Conservation (phyloP, 2,888 invertebrate genomes). For the Lasioglossum calceatum region DNA sequence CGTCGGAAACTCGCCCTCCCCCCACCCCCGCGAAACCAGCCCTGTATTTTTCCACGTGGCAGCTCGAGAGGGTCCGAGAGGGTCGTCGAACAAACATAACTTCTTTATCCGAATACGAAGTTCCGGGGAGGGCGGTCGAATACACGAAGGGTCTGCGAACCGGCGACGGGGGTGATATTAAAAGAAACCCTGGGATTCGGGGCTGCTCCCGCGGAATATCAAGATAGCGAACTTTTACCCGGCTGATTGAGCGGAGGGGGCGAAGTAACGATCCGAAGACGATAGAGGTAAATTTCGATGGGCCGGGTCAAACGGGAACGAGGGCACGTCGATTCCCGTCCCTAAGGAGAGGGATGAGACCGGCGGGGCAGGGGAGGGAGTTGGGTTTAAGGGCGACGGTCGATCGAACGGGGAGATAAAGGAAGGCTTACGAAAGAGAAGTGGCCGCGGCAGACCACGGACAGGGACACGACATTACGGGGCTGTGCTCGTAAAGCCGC, state of each 20-base stretch:
- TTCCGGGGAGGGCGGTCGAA: not conserved
- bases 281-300: slow-evolving; percentile 20
- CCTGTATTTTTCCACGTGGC: slow-evolving; percentile 41
- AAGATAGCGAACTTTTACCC: not conserved
- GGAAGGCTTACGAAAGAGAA: slow-evolving; percentile 28
- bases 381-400: slow-evolving; percentile 14
- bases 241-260: not conserved
- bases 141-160: not conserved
- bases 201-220: no score
- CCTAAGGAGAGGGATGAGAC: not conserved
- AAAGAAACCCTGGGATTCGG: not conserved
- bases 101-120: not conserved
- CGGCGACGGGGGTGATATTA: not conserved
- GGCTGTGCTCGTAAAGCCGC: slow-evolving; percentile 31
- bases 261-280: not conserved
- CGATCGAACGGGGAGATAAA: slow-evolving; percentile 40
- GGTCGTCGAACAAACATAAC: slow-evolving; percentile 19
- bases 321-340: slow-evolving; percentile 34
- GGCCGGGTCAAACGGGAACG: not conserved
- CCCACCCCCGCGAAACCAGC: not conserved
- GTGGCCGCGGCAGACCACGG: slow-evolving; percentile 18
- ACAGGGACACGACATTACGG: slow-evolving; percentile 39
- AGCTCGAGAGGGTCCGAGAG: slow-evolving; percentile 12
- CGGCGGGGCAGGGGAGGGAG: not conserved
- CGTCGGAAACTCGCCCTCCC: not conserved